Base-by-base conservation (phyloP, 1,140 invertebrate species). In the Uloborus diversus region DNA sequence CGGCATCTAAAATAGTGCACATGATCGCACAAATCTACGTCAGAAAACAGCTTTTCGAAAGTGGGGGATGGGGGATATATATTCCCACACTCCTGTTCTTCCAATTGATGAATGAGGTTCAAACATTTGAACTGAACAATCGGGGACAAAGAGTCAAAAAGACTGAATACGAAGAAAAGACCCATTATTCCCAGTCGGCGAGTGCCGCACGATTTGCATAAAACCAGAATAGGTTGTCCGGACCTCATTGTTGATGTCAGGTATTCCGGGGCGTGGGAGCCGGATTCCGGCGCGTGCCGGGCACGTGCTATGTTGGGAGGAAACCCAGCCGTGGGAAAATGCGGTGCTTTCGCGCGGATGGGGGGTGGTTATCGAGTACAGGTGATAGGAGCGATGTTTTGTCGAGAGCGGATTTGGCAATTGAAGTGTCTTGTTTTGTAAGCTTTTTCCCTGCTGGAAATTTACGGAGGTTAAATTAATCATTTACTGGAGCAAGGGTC, bases 121-220 rank as follows among this genome's bases (percentile, higher is more conserved):
- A 69, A 69, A 56, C 49, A 56, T 69, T 66, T 69, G 49, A 35
- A 27, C 51, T 56, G 66, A 69, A 35, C 66, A 69, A 69, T 25
- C 56, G 27, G 49, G 20, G 37, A 53, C 47, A 69, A 69, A 35
- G 66, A 69, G 66, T 69, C 66, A 69, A 53, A 53, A 33, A 56
- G 66, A 69, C 33, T 66, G 56, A n/a, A 28, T 51, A 30, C 20
- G 20, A 7, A 9, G 42, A 49, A 66, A 27, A 51, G 49, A 11
- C 9, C 17, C 66, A 37, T 69, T 42, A 9, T 42, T 42, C 37
- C 17, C 3, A 20, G 49, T n/a, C 42, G 37, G 64, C 28, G 9
- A 51, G 14, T 20, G 13, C 5, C 28, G 14, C n/a, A 51, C 37
- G 37, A 69, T 69, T 69, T 69, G 66, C 66, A 56, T 56, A 51